Evolutionary conservation across 2,888 invertebrate genomes (phyloP), one percentile per base, ranked within the genome.

Genomic region (Acanthopleura granulata): DNA sequence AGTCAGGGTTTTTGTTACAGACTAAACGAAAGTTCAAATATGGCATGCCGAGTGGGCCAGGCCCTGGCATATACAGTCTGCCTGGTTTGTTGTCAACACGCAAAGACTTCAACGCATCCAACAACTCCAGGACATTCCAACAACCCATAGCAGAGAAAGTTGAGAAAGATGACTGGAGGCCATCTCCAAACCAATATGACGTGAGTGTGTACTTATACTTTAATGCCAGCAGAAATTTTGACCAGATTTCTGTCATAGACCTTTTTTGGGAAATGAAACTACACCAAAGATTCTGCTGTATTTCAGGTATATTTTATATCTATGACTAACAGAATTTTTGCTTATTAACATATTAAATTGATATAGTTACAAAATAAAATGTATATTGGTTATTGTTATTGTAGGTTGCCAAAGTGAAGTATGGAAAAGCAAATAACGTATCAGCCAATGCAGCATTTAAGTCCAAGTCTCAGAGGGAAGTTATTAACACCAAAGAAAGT

Each of bases 111-210:
- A 88, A 88, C 78, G 83, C 79, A 76, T 78, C 85, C n/a, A 79
- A 78, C 15, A 79, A 83, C 15, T 85, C 87, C 12, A 85, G 89
- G 27, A 81, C 82, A 62, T 90, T 90, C 77, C 87, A 88, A 69
- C 82, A 77, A 70, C 89, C 89, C 1, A 88, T 90, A 62, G 90
- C 90, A 16, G 78, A 86, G 40, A 77, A 75, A 18, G 72, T 74
- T 57, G 74, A 83, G 27, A 82, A 83, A 73, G 77, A 78, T 74
- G 77, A 82, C 76, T 81, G 77, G 6, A 77, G 80, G 29, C 90
- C 90, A 71, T 89, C 88, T 16, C 90, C 90, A 22, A 90, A 90
- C 83, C 73, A 82, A 62, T 90, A 90, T 83, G 82, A 89, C 78
- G 89, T 89, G 80, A 79, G 85, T 61, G 18, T 57, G 40, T 40